A percentile compares a stretch with the other conserved stretches of the same genome.
phyloP scores from a whole-genome alignment of 2,113 vertebrate genomes.

The Anoura caudifer region DNA sequence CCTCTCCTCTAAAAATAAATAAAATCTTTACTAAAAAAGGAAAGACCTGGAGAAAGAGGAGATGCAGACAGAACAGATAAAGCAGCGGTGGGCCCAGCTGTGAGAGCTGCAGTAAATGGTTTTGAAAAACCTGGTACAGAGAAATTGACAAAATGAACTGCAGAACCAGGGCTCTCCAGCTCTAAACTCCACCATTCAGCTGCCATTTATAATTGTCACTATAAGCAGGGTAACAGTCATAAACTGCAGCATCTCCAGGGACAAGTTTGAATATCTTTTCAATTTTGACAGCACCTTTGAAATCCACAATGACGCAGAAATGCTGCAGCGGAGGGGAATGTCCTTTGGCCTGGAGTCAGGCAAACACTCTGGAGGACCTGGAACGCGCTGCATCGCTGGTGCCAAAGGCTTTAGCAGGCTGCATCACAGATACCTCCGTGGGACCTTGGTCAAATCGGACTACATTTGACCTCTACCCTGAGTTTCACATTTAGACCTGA shows the following conservation, averaged over 20 bases:
- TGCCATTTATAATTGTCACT: slow-evolving; percentile 90
- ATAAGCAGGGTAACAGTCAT: slow-evolving; percentile 90
- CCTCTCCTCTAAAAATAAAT: too few relatives aligned
- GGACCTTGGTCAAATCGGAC: slow-evolving; percentile 84
- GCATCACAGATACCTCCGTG: slow-evolving; percentile 86
- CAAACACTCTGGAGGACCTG: slow-evolving; percentile 84
- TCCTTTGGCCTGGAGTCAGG: slow-evolving; percentile 87
- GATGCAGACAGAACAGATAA: too few relatives aligned
- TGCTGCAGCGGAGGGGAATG: slow-evolving; percentile 90
- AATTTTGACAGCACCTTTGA: slow-evolving; percentile 91
- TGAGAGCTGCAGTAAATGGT: slow-evolving; percentile 85
- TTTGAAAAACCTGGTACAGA: slow-evolving; percentile 91
- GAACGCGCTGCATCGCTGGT: slow-evolving; percentile 85
- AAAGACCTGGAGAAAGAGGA: slow-evolving; percentile 82
- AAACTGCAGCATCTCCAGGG: slow-evolving; percentile 92
- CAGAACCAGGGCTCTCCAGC: slow-evolving; percentile 84
- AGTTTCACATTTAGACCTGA: slow-evolving; percentile 69
- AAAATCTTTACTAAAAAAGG: too few relatives aligned
- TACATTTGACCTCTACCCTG: slow-evolving; percentile 80
- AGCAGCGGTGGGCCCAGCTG: too few relatives aligned
- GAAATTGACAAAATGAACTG: slow-evolving; percentile 87
- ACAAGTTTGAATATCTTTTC: slow-evolving; percentile 93
- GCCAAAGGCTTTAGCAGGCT: slow-evolving; percentile 88
- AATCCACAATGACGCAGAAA: slow-evolving; percentile 88
- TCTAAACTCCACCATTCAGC: slow-evolving; percentile 86